These are phyloP conservation scores for Sceliomorpha sp. DNA, from an alignment of 2,888 invertebrate species.

Conservation along the genomic window DNA sequence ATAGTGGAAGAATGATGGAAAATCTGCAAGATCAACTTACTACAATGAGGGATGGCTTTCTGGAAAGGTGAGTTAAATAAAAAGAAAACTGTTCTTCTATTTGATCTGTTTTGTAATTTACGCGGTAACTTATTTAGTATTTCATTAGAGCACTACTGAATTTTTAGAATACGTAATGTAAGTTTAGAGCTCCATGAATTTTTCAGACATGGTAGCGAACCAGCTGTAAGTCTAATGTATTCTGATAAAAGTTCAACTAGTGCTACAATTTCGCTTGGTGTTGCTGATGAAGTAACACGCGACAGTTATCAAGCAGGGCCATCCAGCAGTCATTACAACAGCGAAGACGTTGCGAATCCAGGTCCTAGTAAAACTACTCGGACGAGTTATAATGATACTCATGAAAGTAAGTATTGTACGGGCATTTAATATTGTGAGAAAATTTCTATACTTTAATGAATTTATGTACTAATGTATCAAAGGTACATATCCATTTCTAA, in stretches of 20 bases:
- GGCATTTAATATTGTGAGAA: conserved; percentile 10
- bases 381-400: conserved; percentile 56
- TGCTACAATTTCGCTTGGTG: conserved; percentile 83
- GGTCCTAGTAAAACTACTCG: conserved; percentile 45
- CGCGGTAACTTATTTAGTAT: too few species aligned
- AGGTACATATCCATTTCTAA: too few species aligned
- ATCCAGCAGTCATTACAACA: conserved; percentile 65
- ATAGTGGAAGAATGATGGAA: conserved; percentile 74
- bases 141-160: not conserved
- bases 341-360: conserved; percentile 53
- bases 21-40: conserved; percentile 79
- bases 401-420: conserved; percentile 67
- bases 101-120: conserved; percentile 6
- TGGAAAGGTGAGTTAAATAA: conserved; percentile 79
- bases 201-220: conserved; percentile 82
- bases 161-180: too few species aligned
- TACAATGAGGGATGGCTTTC: conserved; percentile 83
- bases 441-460: conserved; percentile 5
- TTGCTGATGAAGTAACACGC: conserved; percentile 79
- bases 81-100: conserved; percentile 3
- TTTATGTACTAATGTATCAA: conserved; percentile 1
- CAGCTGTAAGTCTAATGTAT: conserved; percentile 84
- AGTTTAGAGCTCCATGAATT: too few species aligned
- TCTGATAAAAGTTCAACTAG: conserved; percentile 84
- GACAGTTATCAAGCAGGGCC: conserved; percentile 74